Evolutionary conservation across 2,113 vertebrate species (phyloP), one percentile per base, ranked within the genome.

Genomic region (Lonchura striata): DNA sequence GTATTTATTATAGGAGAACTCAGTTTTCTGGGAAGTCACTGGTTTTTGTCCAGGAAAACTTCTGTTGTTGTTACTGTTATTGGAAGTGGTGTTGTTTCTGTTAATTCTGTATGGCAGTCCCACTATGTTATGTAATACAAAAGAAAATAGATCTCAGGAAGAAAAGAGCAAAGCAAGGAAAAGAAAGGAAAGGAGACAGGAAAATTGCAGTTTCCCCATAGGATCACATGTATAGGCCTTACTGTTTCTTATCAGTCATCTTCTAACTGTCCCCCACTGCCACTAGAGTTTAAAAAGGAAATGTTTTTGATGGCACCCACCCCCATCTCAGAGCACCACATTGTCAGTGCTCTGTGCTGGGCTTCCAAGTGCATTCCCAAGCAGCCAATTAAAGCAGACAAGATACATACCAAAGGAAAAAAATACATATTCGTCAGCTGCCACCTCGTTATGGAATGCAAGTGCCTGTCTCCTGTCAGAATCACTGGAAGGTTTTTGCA

Each of bases 361-460:
- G 35, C 66, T 94, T 96, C 85, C 57, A 50, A 90, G 66, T 33
- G 31, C 31, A 47, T 74, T 92, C 77, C 30, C 15, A 75, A 68
- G 42, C 70, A 91, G 60, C 39, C 83, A 96, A 53, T 92, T 92
- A 95, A 76, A 92, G 78, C 61, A 84, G 83, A 77, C 69, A 78
- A 92, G 90, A 81, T 39, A 82, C 59, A 11, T 69, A 88, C 52
- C 78, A 94, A 89, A 93, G 88, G 50, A 49, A 95, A 90, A 90
- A 82, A 71, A 92, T 14, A 89, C 86, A 71, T 88, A 75, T 70
- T 87, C 1, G 7, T 86, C 79, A 93, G 23, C 63, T 13, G 39
- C 82, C 11, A 5, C 82, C 79, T 95, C 0, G 0, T 92, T 94
- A 74, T 1, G 1, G 82, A 91, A 74, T 65, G 23, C 39, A 76